These are phyloP conservation scores for Anguilla pacifica DNA, from an alignment of 2,797 vertebrate genomes.

Conservation along the genomic window DNA sequence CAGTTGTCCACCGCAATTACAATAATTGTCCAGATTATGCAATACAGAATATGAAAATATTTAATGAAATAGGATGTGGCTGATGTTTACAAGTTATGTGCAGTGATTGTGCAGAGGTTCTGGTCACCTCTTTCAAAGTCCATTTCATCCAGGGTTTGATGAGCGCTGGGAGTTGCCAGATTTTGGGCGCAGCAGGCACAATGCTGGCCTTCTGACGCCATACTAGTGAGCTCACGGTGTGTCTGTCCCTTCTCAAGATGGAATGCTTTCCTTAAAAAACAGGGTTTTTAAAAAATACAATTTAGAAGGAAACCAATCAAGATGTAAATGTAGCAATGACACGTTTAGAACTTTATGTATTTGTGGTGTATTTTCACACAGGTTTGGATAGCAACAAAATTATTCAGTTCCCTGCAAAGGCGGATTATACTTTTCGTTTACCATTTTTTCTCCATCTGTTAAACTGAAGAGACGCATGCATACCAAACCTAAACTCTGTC, in stretches of 20 bases:
- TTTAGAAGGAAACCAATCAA: neutral
- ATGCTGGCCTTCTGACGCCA: slow-evolving; percentile 38
- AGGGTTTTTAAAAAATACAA: neutral
- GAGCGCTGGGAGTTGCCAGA: slow-evolving; percentile 41
- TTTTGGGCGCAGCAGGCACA: slow-evolving; percentile 45
- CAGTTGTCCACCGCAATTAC: neutral
- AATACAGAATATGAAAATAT: neutral
- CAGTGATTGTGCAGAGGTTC: neutral
- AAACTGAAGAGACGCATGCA: neutral
- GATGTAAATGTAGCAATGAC: neutral
- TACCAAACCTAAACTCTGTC: neutral
- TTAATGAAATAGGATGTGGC: neutral
- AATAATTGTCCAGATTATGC: neutral
- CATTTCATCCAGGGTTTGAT: slow-evolving; percentile 69
- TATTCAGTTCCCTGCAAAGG: neutral
- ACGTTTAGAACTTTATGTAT: neutral
- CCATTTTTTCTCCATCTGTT: neutral
- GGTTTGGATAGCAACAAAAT: neutral
- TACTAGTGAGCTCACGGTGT: slow-evolving; percentile 8
- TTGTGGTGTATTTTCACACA: neutral
- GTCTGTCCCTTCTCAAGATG: neutral
- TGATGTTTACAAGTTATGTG: neutral
- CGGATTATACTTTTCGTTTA: neutral
- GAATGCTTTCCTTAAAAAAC: neutral
- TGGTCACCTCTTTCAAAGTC: slow-evolving; percentile 74